Percentiles rank a stretch among this genome's conserved stretches.
Evolutionary conservation across 2,888 invertebrate genomes (phyloP).

Genomic region (Plemyria rubiginata): DNA sequence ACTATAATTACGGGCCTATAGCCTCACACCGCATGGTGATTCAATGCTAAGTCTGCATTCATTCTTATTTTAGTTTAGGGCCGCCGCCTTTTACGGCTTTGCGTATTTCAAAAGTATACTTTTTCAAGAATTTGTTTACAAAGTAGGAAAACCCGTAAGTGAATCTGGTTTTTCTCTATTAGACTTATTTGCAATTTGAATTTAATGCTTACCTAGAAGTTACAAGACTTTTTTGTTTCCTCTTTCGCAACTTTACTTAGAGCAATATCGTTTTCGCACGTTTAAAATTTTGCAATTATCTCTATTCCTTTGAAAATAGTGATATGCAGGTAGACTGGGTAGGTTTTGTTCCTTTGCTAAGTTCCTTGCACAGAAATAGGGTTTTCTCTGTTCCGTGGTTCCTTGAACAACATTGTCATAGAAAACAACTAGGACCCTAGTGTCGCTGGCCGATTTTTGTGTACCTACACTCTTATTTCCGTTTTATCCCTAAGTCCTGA

Average conservation of each 20-base stretch:
- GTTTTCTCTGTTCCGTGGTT: too few species aligned
- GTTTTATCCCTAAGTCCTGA: too few species aligned
- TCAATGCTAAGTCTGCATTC: constrained; percentile 59
- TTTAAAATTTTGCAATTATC: too few species aligned
- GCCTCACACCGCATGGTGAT: constrained; percentile 56
- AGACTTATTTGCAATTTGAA: constrained; percentile 11
- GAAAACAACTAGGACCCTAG: too few species aligned
- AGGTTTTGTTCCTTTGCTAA: too few species aligned
- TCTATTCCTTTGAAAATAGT: too few species aligned
- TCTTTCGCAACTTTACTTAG: not conserved
- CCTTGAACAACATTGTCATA: too few species aligned
- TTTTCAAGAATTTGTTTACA: constrained; percentile 28
- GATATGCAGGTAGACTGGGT: too few species aligned
- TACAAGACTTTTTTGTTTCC: not conserved
- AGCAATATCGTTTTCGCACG: too few species aligned
- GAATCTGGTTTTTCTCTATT: constrained; percentile 21
- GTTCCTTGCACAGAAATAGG: too few species aligned
- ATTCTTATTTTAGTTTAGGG: constrained; percentile 52
- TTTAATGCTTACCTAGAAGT: not conserved
- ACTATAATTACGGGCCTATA: constrained; percentile 2
- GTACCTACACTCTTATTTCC: too few species aligned
- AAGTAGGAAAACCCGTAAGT: constrained; percentile 22
- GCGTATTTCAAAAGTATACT: constrained; percentile 31
- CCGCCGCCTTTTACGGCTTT: constrained; percentile 48
- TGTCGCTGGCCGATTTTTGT: too few species aligned